A percentile compares a stretch with the other conserved stretches of the same genome.
Conservation (phyloP, 1,140 invertebrate genomes). For the Drosophila bocki region DNA sequence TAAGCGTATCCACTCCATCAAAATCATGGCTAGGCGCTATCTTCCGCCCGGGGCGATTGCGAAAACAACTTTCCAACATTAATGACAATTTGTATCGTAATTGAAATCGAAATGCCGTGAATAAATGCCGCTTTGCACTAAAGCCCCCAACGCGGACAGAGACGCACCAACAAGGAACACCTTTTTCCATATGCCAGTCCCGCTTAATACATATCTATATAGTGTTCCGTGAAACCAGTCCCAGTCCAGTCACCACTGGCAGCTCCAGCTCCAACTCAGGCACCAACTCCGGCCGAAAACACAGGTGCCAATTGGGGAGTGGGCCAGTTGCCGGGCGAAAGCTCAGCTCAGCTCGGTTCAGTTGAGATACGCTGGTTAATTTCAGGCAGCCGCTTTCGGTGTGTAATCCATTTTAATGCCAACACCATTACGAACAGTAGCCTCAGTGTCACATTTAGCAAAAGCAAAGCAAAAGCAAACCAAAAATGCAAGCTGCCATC, state of each 20-base stretch:
- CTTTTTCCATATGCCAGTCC: constrained; percentile 45
- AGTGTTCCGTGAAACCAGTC: constrained; percentile 60
- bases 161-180: constrained; percentile 76
- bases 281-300: constrained; percentile 21
- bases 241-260: constrained; percentile 29
- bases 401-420: constrained; percentile 84
- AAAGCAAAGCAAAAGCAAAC: constrained; percentile 49
- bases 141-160: constrained; percentile 46
- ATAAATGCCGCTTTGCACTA: constrained; percentile 84
- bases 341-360: constrained; percentile 52
- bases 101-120: constrained; percentile 84
- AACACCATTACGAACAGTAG: constrained; percentile 84
- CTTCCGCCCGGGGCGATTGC: constrained; percentile 42
- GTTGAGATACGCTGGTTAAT: constrained; percentile 34
- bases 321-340: constrained; percentile 49
- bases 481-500: constrained; percentile 62
- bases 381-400: constrained; percentile 70
- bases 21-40: constrained; percentile 43
- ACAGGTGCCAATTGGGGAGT: constrained; percentile 52
- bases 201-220: constrained; percentile 13
- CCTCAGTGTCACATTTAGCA: constrained; percentile 82
- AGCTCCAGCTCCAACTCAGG: neutral
- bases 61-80: constrained; percentile 83
- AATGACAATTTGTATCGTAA: constrained; percentile 84
- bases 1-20: constrained; percentile 55